A percentile compares a stretch with the other conserved stretches of the same genome.
These are phyloP conservation scores for Callorhinus ursinus DNA, from an alignment of 2,113 vertebrate genomes.

Conservation along the genomic window DNA sequence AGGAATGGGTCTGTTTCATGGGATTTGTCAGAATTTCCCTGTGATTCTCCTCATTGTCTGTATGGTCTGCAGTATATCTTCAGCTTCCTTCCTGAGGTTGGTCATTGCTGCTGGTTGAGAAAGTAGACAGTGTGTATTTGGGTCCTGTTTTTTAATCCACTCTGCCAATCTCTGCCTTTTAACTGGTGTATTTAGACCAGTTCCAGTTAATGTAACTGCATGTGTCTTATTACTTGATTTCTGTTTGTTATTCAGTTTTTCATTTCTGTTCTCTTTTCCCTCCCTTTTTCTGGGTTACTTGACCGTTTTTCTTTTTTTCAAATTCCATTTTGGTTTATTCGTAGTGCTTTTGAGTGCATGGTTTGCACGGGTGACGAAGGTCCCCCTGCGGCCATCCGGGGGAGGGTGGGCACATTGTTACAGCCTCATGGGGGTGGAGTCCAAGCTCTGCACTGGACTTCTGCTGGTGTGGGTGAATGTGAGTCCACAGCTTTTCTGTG, in stretches of 20 bases:
- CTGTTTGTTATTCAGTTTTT: neutral
- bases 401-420: no score
- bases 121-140: neutral
- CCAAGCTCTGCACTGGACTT: neutral
- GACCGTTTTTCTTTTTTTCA: neutral
- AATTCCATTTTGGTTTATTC: neutral
- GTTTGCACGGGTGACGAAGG: neutral
- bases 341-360: no score
- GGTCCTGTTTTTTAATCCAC: neutral
- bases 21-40: neutral
- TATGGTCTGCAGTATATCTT: neutral
- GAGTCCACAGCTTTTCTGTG: neutral
- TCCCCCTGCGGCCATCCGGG: neutral
- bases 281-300: neutral
- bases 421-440: neutral
- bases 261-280: neutral
- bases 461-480: neutral
- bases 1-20: neutral
- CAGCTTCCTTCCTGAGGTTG: neutral
- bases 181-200: neutral
- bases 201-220: neutral
- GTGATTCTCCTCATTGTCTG: neutral
- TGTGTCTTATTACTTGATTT: neutral
- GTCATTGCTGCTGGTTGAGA: neutral
- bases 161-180: neutral